Percentiles rank a stretch among this genome's conserved stretches.
Conservation (phyloP, 2,888 invertebrate genomes). For the Cryptus viduatorius region DNA sequence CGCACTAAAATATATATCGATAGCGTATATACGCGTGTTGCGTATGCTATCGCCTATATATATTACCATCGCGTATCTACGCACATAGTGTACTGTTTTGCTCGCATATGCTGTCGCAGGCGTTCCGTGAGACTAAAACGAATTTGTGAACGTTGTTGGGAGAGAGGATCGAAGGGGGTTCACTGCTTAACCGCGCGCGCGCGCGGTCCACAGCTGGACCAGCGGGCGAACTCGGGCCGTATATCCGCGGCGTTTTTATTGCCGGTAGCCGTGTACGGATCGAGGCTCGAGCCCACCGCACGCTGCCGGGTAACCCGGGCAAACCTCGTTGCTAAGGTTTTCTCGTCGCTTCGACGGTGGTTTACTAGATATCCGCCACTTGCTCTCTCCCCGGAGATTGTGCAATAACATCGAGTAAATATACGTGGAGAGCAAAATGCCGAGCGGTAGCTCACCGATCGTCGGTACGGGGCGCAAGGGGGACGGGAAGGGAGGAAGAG, state of each 20-base stretch:
- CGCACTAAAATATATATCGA: slow-evolving; percentile 46
- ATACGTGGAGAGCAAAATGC: slow-evolving; percentile 38
- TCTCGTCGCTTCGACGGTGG: slow-evolving; percentile 22
- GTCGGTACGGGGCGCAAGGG: not conserved
- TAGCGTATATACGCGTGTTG: slow-evolving; percentile 20
- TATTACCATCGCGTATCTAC: not conserved
- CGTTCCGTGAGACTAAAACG: slow-evolving; percentile 36
- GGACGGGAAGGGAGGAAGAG: not conserved
- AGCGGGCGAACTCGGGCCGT: slow-evolving; percentile 36
- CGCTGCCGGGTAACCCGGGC: slow-evolving; percentile 24
- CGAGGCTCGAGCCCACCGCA: slow-evolving; percentile 7
- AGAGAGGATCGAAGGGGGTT: slow-evolving; percentile 50
- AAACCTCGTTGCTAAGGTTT: slow-evolving; percentile 46
- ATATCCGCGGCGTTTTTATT: slow-evolving; percentile 55
- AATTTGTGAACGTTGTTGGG: slow-evolving; percentile 55
- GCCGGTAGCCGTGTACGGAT: slow-evolving; percentile 65
- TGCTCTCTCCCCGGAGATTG: slow-evolving; percentile 48
- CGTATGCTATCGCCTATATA: too few species aligned
- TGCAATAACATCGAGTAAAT: slow-evolving; percentile 55
- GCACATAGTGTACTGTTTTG: not conserved
- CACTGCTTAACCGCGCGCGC: not conserved
- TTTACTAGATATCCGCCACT: slow-evolving; percentile 34
- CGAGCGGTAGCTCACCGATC: slow-evolving; percentile 47
- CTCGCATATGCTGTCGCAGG: slow-evolving; percentile 4
- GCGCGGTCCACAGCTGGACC: slow-evolving; percentile 24